phyloP scores from a whole-genome alignment of 2,888 invertebrate species.

The Sisyra terminalis region DNA sequence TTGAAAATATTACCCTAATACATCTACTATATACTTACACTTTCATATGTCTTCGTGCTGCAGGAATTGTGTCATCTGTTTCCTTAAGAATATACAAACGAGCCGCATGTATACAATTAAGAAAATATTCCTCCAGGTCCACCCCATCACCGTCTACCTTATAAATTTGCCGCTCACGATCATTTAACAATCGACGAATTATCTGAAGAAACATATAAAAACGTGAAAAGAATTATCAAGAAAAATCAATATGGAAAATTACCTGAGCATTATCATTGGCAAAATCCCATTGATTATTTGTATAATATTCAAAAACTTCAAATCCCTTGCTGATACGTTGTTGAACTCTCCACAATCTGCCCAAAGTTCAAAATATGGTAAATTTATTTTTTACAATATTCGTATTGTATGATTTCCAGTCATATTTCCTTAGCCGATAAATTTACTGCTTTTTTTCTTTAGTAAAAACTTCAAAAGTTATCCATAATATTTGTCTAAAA shows the following conservation, averaged over 20 bases:
- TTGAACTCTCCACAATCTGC: conserved; percentile 66
- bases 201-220: conserved; percentile 10
- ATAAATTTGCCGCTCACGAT: conserved; percentile 44
- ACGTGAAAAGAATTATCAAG: background rate
- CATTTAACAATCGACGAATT: conserved; percentile 42
- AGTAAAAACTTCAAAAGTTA: too few relatives aligned
- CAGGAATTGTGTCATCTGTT: conserved; percentile 59
- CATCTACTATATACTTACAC: conserved; percentile 50
- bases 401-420: too few relatives aligned
- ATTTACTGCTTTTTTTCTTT: too few relatives aligned
- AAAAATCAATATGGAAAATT: background rate
- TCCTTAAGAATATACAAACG: conserved; percentile 72
- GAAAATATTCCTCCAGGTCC: conserved; percentile 66
- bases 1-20: background rate
- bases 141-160: conserved; percentile 54
- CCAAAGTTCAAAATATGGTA: conserved; percentile 13
- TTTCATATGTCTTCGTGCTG: conserved; percentile 62
- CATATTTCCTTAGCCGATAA: too few relatives aligned
- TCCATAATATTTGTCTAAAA: too few relatives aligned
- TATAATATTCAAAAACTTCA: conserved; percentile 82
- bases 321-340: conserved; percentile 72
- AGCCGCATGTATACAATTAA: conserved; percentile 64
- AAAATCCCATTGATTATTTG: conserved; percentile 84
- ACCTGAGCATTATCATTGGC: conserved; percentile 46
- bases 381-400: background rate